Evolutionary conservation across 2,888 invertebrate species (phyloP).

Genomic region (Epistrophella euchroma): DNA sequence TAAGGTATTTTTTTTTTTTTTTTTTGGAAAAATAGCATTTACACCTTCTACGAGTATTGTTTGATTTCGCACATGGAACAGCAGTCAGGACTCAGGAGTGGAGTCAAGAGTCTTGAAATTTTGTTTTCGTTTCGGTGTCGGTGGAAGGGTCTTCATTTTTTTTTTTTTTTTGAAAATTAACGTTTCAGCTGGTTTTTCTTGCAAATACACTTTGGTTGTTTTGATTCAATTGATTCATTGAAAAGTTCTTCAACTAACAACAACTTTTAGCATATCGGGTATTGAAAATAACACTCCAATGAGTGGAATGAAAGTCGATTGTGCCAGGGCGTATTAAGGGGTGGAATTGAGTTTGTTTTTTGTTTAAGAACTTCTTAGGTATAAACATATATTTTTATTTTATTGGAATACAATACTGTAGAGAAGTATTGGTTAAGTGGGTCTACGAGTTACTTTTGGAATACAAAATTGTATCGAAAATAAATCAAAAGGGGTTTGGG

Average conservation of each 20-base stretch:
- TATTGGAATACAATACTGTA: slow-evolving; percentile 20
- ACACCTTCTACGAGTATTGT: slow-evolving; percentile 45
- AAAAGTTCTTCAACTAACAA: slow-evolving; percentile 44
- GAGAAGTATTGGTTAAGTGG: slow-evolving; percentile 43
- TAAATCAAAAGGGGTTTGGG: slow-evolving; percentile 38
- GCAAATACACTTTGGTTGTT: slow-evolving; percentile 26
- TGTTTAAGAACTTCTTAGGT: background rate
- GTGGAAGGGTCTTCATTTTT: background rate
- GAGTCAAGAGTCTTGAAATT: slow-evolving; percentile 66
- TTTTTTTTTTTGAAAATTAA: slow-evolving; percentile 31
- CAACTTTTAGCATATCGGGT: slow-evolving; percentile 18
- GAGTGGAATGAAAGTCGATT: slow-evolving; percentile 30
- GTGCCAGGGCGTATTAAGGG: background rate
- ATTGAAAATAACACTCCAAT: slow-evolving; percentile 56
- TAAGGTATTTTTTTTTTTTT: slow-evolving; percentile 5
- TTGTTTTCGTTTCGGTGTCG: slow-evolving; percentile 55
- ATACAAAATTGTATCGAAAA: slow-evolving; percentile 41
- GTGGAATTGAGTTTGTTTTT: slow-evolving; percentile 2
- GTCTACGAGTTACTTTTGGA: slow-evolving; percentile 44
- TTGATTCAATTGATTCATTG: slow-evolving; percentile 61
- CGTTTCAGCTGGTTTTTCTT: slow-evolving; percentile 59
- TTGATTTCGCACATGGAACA: slow-evolving; percentile 62
- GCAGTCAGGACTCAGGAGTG: slow-evolving; percentile 49
- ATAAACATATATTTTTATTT: slow-evolving; percentile 10
- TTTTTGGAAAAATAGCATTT: slow-evolving; percentile 10